Evolutionary conservation across 2,113 vertebrate genomes (phyloP).

Genomic region (Pseudolaguvia tuberculata): DNA sequence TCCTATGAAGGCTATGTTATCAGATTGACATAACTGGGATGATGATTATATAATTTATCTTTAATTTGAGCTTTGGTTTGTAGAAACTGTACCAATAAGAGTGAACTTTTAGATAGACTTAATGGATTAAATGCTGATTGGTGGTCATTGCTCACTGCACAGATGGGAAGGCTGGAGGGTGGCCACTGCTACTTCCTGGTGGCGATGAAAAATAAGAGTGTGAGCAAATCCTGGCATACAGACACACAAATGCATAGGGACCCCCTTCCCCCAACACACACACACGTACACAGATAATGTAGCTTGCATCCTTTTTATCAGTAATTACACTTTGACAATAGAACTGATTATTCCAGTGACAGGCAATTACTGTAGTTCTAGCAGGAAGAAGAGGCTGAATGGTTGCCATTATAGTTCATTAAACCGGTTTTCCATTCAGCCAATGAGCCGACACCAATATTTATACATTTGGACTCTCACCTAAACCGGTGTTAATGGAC

Average conservation of each 20-base stretch:
- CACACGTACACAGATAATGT: not conserved
- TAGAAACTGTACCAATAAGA: not conserved
- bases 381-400: not conserved
- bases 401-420: not conserved
- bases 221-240: not conserved
- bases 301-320: conserved; percentile 21
- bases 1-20: not conserved
- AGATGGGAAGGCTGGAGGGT: conserved; percentile 27
- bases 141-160: not conserved
- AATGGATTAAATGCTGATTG: not conserved
- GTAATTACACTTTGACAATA: conserved; percentile 21
- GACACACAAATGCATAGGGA: not conserved
- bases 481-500: not conserved
- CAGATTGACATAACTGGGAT: not conserved
- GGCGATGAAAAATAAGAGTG: conserved; percentile 3
- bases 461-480: not conserved
- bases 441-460: not conserved
- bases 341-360: conserved; percentile 13
- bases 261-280: not conserved
- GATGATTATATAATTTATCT: not conserved
- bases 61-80: not conserved
- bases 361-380: conserved; percentile 15
- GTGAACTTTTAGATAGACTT: not conserved
- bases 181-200: conserved; percentile 19
- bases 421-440: not conserved